These are phyloP conservation scores for Picus viridis DNA, from an alignment of 2,797 vertebrate genomes.

Conservation along the genomic window DNA sequence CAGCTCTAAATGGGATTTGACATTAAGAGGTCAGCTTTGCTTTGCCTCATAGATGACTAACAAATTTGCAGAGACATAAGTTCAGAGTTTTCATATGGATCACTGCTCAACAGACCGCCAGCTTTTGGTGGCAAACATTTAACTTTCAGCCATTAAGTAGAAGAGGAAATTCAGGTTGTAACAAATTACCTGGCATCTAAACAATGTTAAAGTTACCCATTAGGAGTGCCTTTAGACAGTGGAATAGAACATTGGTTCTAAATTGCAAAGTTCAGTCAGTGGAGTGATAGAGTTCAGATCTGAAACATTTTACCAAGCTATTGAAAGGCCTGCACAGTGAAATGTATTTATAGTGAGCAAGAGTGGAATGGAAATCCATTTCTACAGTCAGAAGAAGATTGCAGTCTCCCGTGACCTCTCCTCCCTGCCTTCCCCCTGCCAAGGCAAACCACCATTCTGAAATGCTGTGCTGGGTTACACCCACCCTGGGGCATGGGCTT, in stretches of 20 bases:
- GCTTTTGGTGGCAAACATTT: conserved; percentile 75
- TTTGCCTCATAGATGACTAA: conserved; percentile 77
- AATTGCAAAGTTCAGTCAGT: conserved; percentile 50
- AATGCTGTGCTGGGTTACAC: background rate
- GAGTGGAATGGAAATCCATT: conserved; percentile 4
- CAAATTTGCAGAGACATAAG: conserved; percentile 76
- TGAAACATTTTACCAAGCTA: background rate
- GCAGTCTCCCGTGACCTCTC: background rate
- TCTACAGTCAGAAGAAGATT: background rate
- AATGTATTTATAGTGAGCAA: background rate
- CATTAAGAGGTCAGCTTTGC: conserved; percentile 75
- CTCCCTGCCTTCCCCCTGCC: background rate
- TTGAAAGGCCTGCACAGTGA: background rate
- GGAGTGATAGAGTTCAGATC: conserved; percentile 27
- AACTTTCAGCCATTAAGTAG: conserved; percentile 72
- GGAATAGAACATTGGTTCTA: conserved; percentile 29
- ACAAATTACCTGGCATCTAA: conserved; percentile 71
- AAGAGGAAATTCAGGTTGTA: conserved; percentile 60
- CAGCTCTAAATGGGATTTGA: conserved; percentile 77
- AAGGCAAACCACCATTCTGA: background rate
- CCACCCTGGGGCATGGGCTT: too few relatives aligned
- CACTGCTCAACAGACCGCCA: conserved; percentile 64
- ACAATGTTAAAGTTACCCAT: conserved; percentile 52
- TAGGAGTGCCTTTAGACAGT: conserved; percentile 21
- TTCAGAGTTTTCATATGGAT: conserved; percentile 76